phyloP scores from a whole-genome alignment of 2,797 vertebrate genomes.

The Pipistrellus pygmaeus region DNA sequence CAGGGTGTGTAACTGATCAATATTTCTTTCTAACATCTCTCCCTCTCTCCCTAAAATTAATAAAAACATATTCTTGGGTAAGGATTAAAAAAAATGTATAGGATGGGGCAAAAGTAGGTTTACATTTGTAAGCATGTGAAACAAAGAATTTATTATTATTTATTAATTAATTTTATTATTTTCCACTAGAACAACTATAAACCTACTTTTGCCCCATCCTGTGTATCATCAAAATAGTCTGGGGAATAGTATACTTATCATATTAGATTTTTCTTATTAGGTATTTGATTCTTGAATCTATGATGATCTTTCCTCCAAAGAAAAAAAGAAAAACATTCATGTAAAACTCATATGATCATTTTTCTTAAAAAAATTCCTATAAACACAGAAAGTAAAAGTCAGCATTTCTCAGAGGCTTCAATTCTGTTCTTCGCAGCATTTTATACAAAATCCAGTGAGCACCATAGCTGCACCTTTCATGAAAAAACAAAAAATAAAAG shows the following conservation, averaged over 20 bases:
- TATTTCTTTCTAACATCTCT: background rate
- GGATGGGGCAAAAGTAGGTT: background rate
- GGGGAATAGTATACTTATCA: constrained; percentile 12
- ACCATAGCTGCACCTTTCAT: background rate
- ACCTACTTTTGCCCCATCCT: background rate
- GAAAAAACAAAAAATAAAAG: constrained; percentile 68
- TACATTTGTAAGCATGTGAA: background rate
- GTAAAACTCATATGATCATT: constrained; percentile 43
- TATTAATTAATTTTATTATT: background rate
- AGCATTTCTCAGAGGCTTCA: constrained; percentile 34
- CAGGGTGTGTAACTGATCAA: background rate
- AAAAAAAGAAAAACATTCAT: constrained; percentile 49
- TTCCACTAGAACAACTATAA: background rate
- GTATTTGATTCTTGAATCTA: constrained; percentile 38
- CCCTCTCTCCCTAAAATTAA: background rate
- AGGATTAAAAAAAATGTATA: background rate
- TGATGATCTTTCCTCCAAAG: constrained; percentile 30
- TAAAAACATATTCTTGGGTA: background rate
- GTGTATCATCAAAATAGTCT: background rate
- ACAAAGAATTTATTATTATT: background rate
- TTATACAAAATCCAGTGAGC: constrained; percentile 48
- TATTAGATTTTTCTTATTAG: constrained; percentile 49
- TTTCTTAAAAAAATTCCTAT: background rate
- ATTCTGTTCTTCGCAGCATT: constrained; percentile 56
- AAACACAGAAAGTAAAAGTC: constrained; percentile 63